These are phyloP conservation scores for Trissoscelio sp. DNA, from an alignment of 2,888 invertebrate species.

Conservation along the genomic window DNA sequence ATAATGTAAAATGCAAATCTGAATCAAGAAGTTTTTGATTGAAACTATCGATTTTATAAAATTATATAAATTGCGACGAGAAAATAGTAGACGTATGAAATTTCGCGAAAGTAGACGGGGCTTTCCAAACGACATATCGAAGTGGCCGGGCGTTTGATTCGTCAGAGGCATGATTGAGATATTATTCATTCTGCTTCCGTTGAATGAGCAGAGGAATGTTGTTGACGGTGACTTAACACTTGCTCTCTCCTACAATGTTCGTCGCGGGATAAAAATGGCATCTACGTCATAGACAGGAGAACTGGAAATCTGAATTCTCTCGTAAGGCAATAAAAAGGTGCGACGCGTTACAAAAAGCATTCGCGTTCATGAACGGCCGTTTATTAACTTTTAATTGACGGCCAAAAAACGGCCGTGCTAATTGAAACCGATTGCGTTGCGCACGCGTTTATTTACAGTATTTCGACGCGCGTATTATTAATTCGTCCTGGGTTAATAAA, in stretches of 20 bases:
- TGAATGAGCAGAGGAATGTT: conserved; percentile 65
- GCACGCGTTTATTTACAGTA: neutral
- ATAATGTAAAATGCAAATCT: no score
- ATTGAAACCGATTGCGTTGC: conserved; percentile 14
- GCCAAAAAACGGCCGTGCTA: conserved; percentile 24
- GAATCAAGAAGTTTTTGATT: no score
- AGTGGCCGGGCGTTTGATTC: conserved; percentile 37
- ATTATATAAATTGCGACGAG: neutral
- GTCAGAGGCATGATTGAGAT: conserved; percentile 55
- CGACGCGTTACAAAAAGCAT: neutral
- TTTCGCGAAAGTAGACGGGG: neutral
- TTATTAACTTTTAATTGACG: conserved; percentile 41
- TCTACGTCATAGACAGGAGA: conserved; percentile 54
- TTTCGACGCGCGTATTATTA: neutral
- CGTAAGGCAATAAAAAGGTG: conserved; percentile 42
- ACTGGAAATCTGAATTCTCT: conserved; percentile 49
- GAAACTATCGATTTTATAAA: no score
- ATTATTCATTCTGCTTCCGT: conserved; percentile 64
- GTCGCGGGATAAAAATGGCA: conserved; percentile 57
- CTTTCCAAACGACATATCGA: neutral
- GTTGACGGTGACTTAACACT: conserved; percentile 68
- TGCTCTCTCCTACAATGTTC: conserved; percentile 55
- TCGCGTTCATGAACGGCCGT: conserved; percentile 7
- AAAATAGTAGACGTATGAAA: neutral
- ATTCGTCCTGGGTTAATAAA: neutral